Evolutionary conservation across 92 coral and sea anemone species (phyloP).

Genomic region (Virgularia gustaviana): DNA sequence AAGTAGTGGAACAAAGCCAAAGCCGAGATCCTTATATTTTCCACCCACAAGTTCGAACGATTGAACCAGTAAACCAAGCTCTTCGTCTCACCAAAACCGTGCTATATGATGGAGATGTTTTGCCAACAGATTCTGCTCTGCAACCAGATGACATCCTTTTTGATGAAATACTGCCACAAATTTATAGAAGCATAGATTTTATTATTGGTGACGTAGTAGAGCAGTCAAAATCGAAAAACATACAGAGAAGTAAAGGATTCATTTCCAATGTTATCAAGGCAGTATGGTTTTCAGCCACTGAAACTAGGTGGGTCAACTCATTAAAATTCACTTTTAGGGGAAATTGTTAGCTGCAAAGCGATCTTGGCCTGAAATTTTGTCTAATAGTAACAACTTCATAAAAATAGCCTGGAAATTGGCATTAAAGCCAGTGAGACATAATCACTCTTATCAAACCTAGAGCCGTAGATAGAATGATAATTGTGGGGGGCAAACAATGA

Average conservation of each 20-base stretch:
- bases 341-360: too few species aligned
- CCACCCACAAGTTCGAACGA: conserved; percentile 81
- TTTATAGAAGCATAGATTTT: conserved; percentile 61
- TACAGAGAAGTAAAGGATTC: conserved; percentile 65
- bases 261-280: conserved; percentile 83
- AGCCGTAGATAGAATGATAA: too few species aligned
- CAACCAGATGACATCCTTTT: conserved; percentile 34
- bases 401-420: too few species aligned
- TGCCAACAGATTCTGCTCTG: conserved; percentile 51
- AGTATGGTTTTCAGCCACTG: conserved; percentile 77
- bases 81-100: conserved; percentile 75
- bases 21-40: conserved; percentile 62
- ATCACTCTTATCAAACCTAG: too few species aligned
- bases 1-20: conserved; percentile 9
- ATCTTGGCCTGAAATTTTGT: too few species aligned
- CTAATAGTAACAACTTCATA: too few species aligned
- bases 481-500: too few species aligned
- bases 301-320: too few species aligned
- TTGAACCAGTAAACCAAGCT: conserved; percentile 76
- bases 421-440: too few species aligned
- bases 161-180: conserved; percentile 66
- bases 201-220: conserved; percentile 62
- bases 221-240: conserved; percentile 65
- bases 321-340: too few species aligned
- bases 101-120: conserved; percentile 49